Conservation (phyloP, 2,888 invertebrate genomes). For the Trimorus sp. region DNA sequence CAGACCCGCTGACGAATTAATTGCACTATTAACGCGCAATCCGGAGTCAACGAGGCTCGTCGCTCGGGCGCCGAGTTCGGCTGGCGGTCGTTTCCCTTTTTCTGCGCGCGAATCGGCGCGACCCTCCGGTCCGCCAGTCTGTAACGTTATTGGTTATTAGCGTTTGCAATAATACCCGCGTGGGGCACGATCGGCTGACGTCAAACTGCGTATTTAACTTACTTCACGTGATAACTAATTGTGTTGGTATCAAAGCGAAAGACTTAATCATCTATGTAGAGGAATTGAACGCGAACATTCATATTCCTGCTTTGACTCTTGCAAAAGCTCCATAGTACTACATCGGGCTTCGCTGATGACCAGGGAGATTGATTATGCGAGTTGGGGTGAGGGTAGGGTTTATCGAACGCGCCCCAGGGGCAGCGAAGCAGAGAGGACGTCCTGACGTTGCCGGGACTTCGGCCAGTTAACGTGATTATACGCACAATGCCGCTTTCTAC, state of each 20-base stretch:
- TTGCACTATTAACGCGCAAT: conserved; percentile 6
- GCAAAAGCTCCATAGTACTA: conserved; percentile 61
- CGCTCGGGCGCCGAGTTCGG: no score
- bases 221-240: conserved; percentile 61
- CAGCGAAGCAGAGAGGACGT: conserved; percentile 67
- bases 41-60: not conserved
- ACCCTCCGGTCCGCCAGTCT: no score
- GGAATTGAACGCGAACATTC: conserved; percentile 63
- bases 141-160: conserved; percentile 21
- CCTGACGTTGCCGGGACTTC: conserved; percentile 68
- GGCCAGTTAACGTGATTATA: conserved; percentile 76
- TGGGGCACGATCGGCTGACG: conserved; percentile 23
- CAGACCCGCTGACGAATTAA: conserved; percentile 29
- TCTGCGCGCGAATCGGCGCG: no score
- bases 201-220: conserved; percentile 51
- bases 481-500: conserved; percentile 75
- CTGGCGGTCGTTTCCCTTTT: no score
- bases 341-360: conserved; percentile 65
- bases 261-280: conserved; percentile 61
- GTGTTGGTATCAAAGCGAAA: conserved; percentile 63
- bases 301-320: conserved; percentile 66
- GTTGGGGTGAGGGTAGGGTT: conserved; percentile 69
- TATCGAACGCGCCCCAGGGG: conserved; percentile 64
- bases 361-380: conserved; percentile 71
- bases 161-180: conserved; percentile 18